These are phyloP conservation scores for Ylistrum balloti DNA, from an alignment of 1,140 invertebrate species.

Conservation along the genomic window DNA sequence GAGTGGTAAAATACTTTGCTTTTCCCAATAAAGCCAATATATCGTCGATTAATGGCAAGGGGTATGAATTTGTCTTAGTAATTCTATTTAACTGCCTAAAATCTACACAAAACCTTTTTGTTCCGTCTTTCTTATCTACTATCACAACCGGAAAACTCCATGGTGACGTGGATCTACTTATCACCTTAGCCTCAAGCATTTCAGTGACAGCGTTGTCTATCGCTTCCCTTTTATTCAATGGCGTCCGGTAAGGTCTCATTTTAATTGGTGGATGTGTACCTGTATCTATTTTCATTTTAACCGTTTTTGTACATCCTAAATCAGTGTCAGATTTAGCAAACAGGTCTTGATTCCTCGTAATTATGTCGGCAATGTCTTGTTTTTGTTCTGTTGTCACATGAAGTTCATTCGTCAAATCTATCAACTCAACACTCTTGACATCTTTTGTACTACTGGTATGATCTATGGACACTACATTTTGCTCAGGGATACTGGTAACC, in stretches of 20 bases:
- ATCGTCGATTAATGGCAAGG: slow-evolving; percentile 76
- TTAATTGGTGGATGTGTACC: too few species aligned
- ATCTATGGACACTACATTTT: neutral
- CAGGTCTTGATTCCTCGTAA: slow-evolving; percentile 23
- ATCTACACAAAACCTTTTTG: too few species aligned
- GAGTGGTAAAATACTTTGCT: too few species aligned
- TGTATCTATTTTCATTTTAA: slow-evolving; percentile 64
- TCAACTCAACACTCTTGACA: neutral
- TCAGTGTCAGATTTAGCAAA: slow-evolving; percentile 47
- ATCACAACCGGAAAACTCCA: slow-evolving; percentile 72
- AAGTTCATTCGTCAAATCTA: neutral
- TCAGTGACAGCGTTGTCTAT: slow-evolving; percentile 59
- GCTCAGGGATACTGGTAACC: too few species aligned
- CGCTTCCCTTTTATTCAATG: too few species aligned
- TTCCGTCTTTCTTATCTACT: slow-evolving; percentile 70
- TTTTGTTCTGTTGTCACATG: neutral
- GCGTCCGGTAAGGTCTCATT: too few species aligned
- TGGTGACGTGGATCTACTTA: slow-evolving; percentile 48
- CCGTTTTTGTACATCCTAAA: slow-evolving; percentile 48
- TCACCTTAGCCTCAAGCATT: slow-evolving; percentile 63
- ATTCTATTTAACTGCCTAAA: too few species aligned
- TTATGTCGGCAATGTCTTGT: neutral
- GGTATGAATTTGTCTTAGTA: too few species aligned
- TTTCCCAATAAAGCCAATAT: slow-evolving; percentile 63
- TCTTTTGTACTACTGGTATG: neutral